Conservation (phyloP, 2,797 vertebrate species). For the Gymnoscopelus microlampas region DNA sequence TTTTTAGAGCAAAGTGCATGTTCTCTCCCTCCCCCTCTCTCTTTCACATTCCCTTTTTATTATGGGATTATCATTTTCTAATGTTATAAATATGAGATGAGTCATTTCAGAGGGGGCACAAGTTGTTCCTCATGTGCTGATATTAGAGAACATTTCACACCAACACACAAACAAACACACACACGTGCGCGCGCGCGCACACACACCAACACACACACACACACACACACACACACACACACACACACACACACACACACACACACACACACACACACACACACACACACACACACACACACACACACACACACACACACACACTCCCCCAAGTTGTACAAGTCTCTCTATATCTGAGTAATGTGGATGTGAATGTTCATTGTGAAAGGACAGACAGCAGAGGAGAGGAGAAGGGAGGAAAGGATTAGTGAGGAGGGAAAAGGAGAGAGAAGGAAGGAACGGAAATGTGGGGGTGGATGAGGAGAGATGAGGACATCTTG, state of each 20-base stretch:
- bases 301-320: conserved; percentile 2
- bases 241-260: conserved; percentile 30
- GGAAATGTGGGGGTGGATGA: not conserved
- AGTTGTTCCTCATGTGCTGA: too few species aligned
- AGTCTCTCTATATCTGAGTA: too few species aligned
- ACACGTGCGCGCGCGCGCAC: conserved; percentile 23
- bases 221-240: conserved; percentile 25
- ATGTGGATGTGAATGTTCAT: too few species aligned
- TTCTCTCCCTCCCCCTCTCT: too few species aligned
- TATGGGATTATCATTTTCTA: too few species aligned
- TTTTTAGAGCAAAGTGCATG: too few species aligned
- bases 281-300: not conserved
- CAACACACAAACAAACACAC: conserved; percentile 1
- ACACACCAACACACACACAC: conserved; percentile 25
- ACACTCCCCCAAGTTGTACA: not conserved
- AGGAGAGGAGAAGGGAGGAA: too few species aligned
- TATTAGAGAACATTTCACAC: too few species aligned
- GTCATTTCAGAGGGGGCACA: too few species aligned
- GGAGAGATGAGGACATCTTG: not conserved
- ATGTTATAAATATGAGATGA: not conserved
- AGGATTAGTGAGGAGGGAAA: not conserved
- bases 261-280: conserved; percentile 21
- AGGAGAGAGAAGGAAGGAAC: not conserved
- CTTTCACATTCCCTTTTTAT: too few species aligned
- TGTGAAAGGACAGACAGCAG: too few species aligned